Evolutionary conservation across 2,797 vertebrate species (phyloP), one percentile per base, ranked within the genome.

Genomic region (Kryptolebias ocellatus): DNA sequence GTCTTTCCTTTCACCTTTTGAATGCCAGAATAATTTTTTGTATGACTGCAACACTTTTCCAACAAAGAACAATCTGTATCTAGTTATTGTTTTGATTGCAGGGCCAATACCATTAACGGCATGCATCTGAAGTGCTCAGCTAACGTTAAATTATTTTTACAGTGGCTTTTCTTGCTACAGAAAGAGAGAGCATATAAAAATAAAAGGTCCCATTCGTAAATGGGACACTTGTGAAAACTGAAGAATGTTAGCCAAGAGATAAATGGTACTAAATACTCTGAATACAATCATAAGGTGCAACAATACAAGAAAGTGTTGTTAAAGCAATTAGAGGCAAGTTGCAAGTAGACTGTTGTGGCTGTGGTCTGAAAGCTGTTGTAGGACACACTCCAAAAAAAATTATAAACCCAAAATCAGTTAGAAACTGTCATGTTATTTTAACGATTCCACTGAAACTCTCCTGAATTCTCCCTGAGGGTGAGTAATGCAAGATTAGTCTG

Each of bases 71-170:
- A 47, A 24, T 24, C 2, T 8, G 0, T 2, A 7, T 37, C 2
- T 53, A 15, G 39, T 4, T 9, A 42, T 16, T 44, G 4, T 58
- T 58, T 42, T 44, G 39, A 14, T 24, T 2, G 20, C 5, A 24
- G 11, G 12, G 4, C 15, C 18, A 34, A 34, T 7, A 34, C 31
- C 3, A 62, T 28, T 24, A 51, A 16, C 31, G 42, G 34, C 31
- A 4, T 34, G 7, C 31, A 34, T 4, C 31, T 34, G 31, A 34
- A 34, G 31, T 34, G 31, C 15, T 15, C 6, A 28, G 8, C 45
- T 47, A 31, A 28, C 24, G 16, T 49, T 66, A 11, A 60, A 7
- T 78, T 63, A 15, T 66, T 15, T 49, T n/a, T 58, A 53, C 5
- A 4, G 31, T 0, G 1, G 6, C 9, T 17, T 6, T 28, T n/a